Percentiles rank a stretch among this genome's conserved stretches.
Evolutionary conservation across 1,140 invertebrate genomes (phyloP).

Genomic region (Eupristina koningsbergeri): DNA sequence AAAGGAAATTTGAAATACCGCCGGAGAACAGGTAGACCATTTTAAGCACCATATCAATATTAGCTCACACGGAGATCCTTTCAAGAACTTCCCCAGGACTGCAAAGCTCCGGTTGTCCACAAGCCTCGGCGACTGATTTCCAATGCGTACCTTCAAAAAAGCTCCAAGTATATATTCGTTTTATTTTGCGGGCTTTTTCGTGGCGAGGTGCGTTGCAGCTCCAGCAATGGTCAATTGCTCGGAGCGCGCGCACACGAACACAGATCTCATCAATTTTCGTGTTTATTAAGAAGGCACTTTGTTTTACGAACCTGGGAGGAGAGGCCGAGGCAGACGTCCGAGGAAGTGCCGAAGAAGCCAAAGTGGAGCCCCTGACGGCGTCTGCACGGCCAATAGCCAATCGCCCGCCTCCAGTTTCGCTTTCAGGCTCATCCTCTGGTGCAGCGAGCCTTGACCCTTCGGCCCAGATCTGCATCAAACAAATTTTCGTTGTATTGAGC

Average conservation of each 20-base stretch:
- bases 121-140: conserved; percentile 27
- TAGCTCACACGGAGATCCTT: conserved; percentile 38
- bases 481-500: background rate
- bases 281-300: background rate
- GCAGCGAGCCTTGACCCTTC: conserved; percentile 34
- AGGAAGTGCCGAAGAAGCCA: conserved; percentile 58
- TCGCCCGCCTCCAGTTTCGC: conserved; percentile 40
- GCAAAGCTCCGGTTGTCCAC: background rate
- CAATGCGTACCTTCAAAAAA: conserved; percentile 36
- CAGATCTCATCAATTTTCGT: background rate
- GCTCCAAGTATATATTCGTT: background rate
- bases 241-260: too few species aligned
- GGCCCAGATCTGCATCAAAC: conserved; percentile 37
- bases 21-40: background rate
- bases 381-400: conserved; percentile 44
- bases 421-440: conserved; percentile 40
- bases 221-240: too few species aligned
- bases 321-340: conserved; percentile 75
- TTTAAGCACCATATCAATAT: conserved; percentile 42
- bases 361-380: conserved; percentile 44
- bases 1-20: conserved; percentile 14
- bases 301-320: conserved; percentile 60
- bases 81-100: conserved; percentile 9
- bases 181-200: background rate
- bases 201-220: background rate